phyloP scores from a whole-genome alignment of 2,888 invertebrate genomes.

The Acleris literana region DNA sequence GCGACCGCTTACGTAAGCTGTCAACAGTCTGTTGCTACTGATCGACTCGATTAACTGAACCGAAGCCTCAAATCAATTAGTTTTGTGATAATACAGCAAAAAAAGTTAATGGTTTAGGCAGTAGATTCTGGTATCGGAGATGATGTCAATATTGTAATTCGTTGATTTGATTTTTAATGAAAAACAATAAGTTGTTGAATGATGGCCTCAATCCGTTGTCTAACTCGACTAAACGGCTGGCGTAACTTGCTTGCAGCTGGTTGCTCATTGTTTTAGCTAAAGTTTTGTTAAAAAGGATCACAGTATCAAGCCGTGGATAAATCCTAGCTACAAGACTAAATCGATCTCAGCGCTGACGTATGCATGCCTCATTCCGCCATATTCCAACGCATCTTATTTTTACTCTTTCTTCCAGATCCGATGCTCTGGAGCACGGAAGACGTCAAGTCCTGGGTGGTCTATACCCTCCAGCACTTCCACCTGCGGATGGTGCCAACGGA shows the following conservation, averaged over 20 bases:
- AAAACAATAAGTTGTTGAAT: neutral
- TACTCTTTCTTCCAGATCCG: slow-evolving; percentile 87
- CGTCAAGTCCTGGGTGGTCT: slow-evolving; percentile 94
- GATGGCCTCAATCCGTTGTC: no score
- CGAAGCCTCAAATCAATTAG: slow-evolving; percentile 15
- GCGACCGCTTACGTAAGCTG: slow-evolving; percentile 71
- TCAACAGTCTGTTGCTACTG: slow-evolving; percentile 52
- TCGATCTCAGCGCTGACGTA: no score
- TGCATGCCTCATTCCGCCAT: neutral
- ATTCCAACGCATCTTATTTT: neutral
- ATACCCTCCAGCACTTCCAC: slow-evolving; percentile 92
- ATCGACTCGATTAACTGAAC: slow-evolving; percentile 44
- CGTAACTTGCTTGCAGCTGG: no score
- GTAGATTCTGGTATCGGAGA: slow-evolving; percentile 1
- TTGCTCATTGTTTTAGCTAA: no score
- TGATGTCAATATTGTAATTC: slow-evolving; percentile 21
- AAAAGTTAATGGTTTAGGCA: slow-evolving; percentile 8
- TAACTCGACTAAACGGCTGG: no score
- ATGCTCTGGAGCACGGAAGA: slow-evolving; percentile 92
- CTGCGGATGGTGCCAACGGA: slow-evolving; percentile 88
- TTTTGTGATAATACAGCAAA: slow-evolving; percentile 15
- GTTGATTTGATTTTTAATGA: neutral
- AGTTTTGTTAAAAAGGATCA: no score
- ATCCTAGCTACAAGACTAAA: no score
- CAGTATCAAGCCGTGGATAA: no score